phyloP scores from a whole-genome alignment of 2,888 invertebrate genomes.

The Harpalus rufipes region DNA sequence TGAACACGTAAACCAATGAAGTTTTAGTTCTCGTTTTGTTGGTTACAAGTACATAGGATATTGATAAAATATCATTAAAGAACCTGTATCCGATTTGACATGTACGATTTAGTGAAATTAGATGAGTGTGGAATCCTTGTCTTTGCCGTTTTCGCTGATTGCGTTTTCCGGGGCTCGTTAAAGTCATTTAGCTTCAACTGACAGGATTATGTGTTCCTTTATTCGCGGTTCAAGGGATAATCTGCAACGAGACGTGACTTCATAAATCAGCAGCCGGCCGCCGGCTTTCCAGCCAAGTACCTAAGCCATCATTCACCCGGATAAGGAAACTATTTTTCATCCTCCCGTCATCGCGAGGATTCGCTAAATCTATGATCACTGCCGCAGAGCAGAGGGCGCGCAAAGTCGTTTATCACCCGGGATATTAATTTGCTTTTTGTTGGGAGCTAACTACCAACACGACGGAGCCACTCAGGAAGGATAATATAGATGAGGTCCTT shows the following conservation, averaged over 20 bases:
- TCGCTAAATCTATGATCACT: slow-evolving; percentile 58
- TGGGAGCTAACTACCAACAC: neutral
- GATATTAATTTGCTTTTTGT: slow-evolving; percentile 6
- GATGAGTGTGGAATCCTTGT: neutral
- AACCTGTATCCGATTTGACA: neutral
- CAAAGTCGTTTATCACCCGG: slow-evolving; percentile 4
- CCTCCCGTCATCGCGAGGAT: slow-evolving; percentile 61
- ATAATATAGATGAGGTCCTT: slow-evolving; percentile 2
- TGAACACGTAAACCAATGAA: too few species aligned
- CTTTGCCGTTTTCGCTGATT: slow-evolving; percentile 49
- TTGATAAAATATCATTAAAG: too few species aligned
- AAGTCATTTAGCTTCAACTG: slow-evolving; percentile 65
- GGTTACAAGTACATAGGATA: too few species aligned
- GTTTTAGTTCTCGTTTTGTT: too few species aligned
- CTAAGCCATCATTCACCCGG: slow-evolving; percentile 73
- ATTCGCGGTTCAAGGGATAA: slow-evolving; percentile 72
- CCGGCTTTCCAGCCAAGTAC: slow-evolving; percentile 70
- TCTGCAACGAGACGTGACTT: slow-evolving; percentile 73
- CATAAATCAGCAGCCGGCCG: slow-evolving; percentile 72
- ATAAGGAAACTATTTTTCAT: slow-evolving; percentile 73
- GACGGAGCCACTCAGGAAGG: neutral
- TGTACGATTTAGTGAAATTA: neutral
- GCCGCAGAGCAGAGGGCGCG: slow-evolving; percentile 8
- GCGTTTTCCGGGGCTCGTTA: slow-evolving; percentile 65
- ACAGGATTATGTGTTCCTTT: slow-evolving; percentile 72